A percentile compares a stretch with the other conserved stretches of the same genome.
Evolutionary conservation across 1,140 invertebrate species (phyloP).

Genomic region (Ostrea edulis): DNA sequence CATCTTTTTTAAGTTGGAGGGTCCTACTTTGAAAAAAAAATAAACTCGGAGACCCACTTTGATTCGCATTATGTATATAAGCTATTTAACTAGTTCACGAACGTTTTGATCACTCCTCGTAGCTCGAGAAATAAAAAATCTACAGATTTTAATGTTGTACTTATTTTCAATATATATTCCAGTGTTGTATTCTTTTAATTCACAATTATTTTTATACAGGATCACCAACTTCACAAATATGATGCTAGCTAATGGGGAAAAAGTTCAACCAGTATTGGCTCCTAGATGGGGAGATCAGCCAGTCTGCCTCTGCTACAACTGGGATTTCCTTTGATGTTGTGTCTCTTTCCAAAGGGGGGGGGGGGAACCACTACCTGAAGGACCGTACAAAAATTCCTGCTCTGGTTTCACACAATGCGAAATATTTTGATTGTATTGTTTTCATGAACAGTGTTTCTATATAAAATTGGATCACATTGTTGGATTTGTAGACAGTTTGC

Average conservation of each 20-base stretch:
- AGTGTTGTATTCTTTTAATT: too few species aligned
- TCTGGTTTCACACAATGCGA: constrained; percentile 11
- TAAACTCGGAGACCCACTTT: too few species aligned
- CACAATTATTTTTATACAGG: too few species aligned
- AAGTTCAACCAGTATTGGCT: constrained; percentile 32
- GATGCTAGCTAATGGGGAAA: constrained; percentile 5
- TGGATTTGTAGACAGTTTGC: constrained; percentile 33
- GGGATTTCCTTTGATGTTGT: constrained; percentile 7
- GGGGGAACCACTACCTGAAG: background rate
- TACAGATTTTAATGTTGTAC: too few species aligned
- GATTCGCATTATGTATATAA: too few species aligned
- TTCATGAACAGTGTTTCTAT: background rate
- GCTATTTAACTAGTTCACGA: too few species aligned
- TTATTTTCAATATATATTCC: too few species aligned
- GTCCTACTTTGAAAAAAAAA: too few species aligned
- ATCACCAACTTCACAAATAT: constrained; percentile 41
- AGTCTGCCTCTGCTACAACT: constrained; percentile 11
- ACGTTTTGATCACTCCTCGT: too few species aligned
- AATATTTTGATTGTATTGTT: background rate
- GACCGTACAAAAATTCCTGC: background rate
- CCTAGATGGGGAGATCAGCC: constrained; percentile 18
- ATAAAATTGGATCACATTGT: background rate
- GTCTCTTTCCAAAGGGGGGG: constrained; percentile 30
- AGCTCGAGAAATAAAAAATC: too few species aligned
- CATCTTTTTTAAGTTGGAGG: too few species aligned